Evolutionary conservation across 2,888 invertebrate species (phyloP).

Genomic region (Apamea anceps): DNA sequence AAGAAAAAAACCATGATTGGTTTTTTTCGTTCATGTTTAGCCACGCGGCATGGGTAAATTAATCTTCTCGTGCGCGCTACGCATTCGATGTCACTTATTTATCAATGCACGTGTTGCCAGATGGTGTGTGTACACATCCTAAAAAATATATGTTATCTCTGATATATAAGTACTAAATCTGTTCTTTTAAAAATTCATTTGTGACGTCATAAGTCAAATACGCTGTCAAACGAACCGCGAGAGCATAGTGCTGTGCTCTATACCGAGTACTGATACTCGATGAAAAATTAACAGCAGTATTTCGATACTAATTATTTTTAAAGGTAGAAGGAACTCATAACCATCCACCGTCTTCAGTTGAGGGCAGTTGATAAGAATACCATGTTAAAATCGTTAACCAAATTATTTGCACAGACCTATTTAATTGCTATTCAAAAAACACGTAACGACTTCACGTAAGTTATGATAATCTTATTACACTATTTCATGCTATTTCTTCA

Average conservation of each 20-base stretch:
- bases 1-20: too few relatives aligned
- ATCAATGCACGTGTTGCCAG: neutral
- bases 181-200: neutral
- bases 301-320: neutral
- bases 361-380: neutral
- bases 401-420: neutral
- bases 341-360: neutral
- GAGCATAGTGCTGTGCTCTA: neutral
- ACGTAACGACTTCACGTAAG: neutral
- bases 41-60: neutral
- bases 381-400: neutral
- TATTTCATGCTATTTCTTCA: neutral
- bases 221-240: neutral
- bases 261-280: neutral
- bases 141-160: neutral
- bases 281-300: neutral
- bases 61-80: neutral
- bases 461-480: neutral
- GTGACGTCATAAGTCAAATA: neutral
- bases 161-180: neutral
- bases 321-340: neutral
- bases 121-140: conserved; percentile 1
- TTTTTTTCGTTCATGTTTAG: neutral
- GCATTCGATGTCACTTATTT: neutral
- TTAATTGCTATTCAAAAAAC: neutral